These are phyloP conservation scores for Acanthococcus lagerstroemiae DNA, from an alignment of 2,888 invertebrate genomes.

Conservation along the genomic window DNA sequence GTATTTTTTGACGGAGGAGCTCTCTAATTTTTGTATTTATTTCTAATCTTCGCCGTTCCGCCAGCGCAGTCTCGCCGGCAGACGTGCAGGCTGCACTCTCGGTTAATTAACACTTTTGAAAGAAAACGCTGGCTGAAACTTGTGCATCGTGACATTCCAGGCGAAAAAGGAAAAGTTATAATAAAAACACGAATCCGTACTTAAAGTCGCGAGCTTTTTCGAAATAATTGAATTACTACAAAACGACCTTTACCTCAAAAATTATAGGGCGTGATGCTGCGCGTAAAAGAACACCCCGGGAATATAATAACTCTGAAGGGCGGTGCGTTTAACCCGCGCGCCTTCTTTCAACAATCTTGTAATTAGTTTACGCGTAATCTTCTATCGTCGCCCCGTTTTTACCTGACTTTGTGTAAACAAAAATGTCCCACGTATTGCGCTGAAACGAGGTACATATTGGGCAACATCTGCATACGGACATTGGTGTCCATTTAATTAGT, in stretches of 20 bases:
- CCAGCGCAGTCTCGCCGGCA: no score
- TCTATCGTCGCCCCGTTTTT: no score
- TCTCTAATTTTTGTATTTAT: no score
- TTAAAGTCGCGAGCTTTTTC: conserved; percentile 5
- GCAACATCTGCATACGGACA: no score
- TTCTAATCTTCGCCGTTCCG: no score
- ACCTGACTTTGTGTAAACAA: no score
- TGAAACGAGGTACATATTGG: no score
- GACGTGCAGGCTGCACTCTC: no score
- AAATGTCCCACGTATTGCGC: no score
- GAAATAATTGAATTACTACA: conserved; percentile 7
- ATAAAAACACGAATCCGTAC: conserved; percentile 4
- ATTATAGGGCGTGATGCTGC: neutral
- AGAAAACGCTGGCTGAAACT: neutral
- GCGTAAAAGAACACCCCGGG: neutral
- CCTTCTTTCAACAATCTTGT: neutral
- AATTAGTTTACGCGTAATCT: neutral
- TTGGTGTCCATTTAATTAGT: no score
- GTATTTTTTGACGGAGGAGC: no score
- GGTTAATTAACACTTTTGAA: no score
- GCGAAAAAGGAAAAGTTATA: neutral
- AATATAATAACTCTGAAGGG: neutral
- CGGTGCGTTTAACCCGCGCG: neutral
- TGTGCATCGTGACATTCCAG: neutral
- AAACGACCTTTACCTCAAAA: conserved; percentile 3